Base-by-base conservation (phyloP, 2,888 invertebrate genomes). In the Argyresthia albistria region DNA sequence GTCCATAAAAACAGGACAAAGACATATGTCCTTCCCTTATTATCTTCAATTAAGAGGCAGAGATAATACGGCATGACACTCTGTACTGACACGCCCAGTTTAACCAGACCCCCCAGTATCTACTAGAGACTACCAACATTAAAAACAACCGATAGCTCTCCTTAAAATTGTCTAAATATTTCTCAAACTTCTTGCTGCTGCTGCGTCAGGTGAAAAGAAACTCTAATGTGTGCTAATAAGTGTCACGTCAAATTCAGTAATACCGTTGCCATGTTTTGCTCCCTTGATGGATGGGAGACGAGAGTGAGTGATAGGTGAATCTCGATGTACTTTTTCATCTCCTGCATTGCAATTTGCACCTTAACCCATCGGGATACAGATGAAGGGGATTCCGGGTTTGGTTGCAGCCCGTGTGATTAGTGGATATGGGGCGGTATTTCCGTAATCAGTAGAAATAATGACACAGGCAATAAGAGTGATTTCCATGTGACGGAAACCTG, bases 41-140 rank as follows among this genome's bases (percentile, higher is more conserved):
- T 84, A 86, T 86, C 82, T 82, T 84, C 86, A 86, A 86, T 86
- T 86, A 86, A 83, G 84, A 81, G 76, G 70, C 77, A 69, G 76
- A 70, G 83, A 84, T 84, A 86, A 82, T 80, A 71, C 74, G 72
- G 73, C 76, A 75, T 80, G 83, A 80, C 83, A 80, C 82, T 69
- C 63, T 64, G 69, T 43, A 42, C 42, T 8, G 35, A 8, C 42
- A 0, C 3, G 1, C 72, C 62, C 56, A 57, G 60, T 59, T 75
- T 75, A 73, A 45, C 43, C 25, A 53, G 79, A 73, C 57, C 76
- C 56, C 43, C 50, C 42, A 47, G 42, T 52, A 53, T 51, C 35
- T 47, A 46, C 36, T 46, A 46, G 12, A 12, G n/a, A 14, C 45
- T 46, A 54, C 55, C 52, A 12, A 49, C 14, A 16, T 11, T 39